A percentile compares a stretch with the other conserved stretches of the same genome.
These are phyloP conservation scores for Pentalonia nigronervosa DNA, from an alignment of 1,140 invertebrate genomes.

Conservation along the genomic window DNA sequence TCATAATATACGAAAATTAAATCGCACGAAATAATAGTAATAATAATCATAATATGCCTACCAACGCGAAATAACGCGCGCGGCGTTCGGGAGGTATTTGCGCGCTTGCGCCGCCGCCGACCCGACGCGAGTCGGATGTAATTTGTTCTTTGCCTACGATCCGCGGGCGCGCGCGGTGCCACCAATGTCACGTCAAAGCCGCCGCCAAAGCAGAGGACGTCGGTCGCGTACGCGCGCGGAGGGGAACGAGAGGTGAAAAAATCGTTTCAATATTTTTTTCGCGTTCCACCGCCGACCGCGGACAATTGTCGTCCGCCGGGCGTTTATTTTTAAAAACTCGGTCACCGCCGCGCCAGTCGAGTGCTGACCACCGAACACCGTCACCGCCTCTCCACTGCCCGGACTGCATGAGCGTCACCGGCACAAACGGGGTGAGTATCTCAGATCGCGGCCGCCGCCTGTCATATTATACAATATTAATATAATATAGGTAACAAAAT, in stretches of 20 bases:
- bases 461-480: too few relatives aligned
- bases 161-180: too few relatives aligned
- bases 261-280: not conserved
- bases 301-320: too few relatives aligned
- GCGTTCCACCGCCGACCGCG: not conserved
- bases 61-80: too few relatives aligned
- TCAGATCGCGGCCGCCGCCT: too few relatives aligned
- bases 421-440: not conserved
- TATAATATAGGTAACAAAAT: too few relatives aligned
- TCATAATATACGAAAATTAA: not conserved
- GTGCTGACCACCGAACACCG: not conserved
- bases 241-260: not conserved
- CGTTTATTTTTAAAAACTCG: constrained; percentile 3
- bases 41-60: not conserved
- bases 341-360: not conserved
- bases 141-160: not conserved
- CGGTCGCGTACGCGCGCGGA: not conserved
- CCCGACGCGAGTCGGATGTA: not conserved
- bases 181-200: not conserved
- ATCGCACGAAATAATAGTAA: not conserved
- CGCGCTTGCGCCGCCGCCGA: constrained; percentile 1
- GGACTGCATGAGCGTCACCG: not conserved
- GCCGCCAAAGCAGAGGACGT: not conserved
- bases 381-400: not conserved
- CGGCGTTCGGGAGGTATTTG: not conserved